These are phyloP conservation scores for Chauna torquata DNA, from an alignment of 2,113 vertebrate species.

Conservation along the genomic window DNA sequence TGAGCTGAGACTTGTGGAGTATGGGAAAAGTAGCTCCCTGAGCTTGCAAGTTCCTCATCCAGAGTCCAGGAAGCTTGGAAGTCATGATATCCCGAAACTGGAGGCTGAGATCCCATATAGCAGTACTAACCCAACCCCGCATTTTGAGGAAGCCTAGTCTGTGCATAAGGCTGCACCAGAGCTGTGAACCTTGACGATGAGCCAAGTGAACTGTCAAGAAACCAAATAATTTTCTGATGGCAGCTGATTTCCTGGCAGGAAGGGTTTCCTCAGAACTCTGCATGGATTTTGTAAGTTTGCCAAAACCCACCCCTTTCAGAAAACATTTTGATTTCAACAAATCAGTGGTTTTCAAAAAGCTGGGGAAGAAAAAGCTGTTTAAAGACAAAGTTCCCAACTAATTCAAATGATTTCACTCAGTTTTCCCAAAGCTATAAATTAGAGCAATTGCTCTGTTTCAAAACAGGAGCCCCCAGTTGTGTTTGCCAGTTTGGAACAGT, in stretches of 20 bases:
- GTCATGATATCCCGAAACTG: neutral
- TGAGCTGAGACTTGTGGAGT: neutral
- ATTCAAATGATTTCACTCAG: neutral
- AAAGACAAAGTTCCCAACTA: neutral
- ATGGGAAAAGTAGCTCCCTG: neutral
- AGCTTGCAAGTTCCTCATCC: neutral
- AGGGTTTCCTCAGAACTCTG: conserved; percentile 42
- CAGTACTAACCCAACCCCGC: neutral
- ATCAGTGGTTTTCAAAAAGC: conserved; percentile 29
- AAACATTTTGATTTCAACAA: conserved; percentile 46
- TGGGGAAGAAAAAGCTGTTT: neutral
- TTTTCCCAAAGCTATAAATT: conserved; percentile 52
- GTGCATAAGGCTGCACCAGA: neutral
- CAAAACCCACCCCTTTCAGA: conserved; percentile 44
- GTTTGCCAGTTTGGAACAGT: conserved; percentile 17
- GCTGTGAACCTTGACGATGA: neutral
- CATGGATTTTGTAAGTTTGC: conserved; percentile 3
- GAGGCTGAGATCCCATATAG: neutral
- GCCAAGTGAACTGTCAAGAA: conserved; percentile 31
- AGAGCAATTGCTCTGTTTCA: neutral
- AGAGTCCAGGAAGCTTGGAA: neutral
- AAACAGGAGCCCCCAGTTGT: conserved; percentile 14
- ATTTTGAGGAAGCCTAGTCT: neutral
- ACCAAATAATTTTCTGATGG: conserved; percentile 35
- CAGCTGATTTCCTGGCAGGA: conserved; percentile 42